Evolutionary conservation across 30 jellyfish, hydroid and myxozoan genomes (phyloP).

Genomic region (Chrysaora quinquecirrha): DNA sequence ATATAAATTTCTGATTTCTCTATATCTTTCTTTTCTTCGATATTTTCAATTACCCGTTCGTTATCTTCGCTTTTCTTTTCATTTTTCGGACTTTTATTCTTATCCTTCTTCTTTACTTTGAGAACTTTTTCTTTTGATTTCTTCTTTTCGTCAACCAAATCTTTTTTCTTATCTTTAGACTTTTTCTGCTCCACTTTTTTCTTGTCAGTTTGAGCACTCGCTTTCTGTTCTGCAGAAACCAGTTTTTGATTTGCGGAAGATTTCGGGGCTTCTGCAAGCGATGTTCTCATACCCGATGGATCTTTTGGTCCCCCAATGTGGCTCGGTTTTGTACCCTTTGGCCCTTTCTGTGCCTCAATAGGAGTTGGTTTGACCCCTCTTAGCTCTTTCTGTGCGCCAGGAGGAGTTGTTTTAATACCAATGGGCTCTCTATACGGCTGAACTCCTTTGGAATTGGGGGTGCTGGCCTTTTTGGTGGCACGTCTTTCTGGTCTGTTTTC

Average conservation of each 20-base stretch:
- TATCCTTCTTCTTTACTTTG: slow-evolving; percentile 10
- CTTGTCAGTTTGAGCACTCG: neutral
- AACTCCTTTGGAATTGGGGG: slow-evolving; percentile 62
- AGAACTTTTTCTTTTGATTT: neutral
- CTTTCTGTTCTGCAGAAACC: no score
- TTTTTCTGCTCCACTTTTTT: neutral
- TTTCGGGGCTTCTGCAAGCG: no score
- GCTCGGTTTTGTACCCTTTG: no score
- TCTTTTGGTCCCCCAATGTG: no score
- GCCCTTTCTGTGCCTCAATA: no score
- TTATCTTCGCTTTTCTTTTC: neutral
- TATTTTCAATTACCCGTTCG: neutral
- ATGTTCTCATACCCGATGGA: no score
- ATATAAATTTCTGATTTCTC: slow-evolving; percentile 5
- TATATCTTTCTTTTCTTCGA: neutral
- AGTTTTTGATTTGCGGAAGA: no score
- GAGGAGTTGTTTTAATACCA: neutral
- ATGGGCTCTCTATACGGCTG: slow-evolving; percentile 31
- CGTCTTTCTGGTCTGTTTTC: slow-evolving; percentile 32
- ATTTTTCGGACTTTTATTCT: slow-evolving; percentile 19
- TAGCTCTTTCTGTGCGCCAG: no score
- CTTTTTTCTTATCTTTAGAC: neutral
- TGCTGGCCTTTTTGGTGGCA: slow-evolving; percentile 68
- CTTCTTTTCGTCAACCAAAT: neutral
- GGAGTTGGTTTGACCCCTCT: no score